Conservation (phyloP, 2,797 vertebrate genomes). For the Bryconaethiops microstoma region DNA sequence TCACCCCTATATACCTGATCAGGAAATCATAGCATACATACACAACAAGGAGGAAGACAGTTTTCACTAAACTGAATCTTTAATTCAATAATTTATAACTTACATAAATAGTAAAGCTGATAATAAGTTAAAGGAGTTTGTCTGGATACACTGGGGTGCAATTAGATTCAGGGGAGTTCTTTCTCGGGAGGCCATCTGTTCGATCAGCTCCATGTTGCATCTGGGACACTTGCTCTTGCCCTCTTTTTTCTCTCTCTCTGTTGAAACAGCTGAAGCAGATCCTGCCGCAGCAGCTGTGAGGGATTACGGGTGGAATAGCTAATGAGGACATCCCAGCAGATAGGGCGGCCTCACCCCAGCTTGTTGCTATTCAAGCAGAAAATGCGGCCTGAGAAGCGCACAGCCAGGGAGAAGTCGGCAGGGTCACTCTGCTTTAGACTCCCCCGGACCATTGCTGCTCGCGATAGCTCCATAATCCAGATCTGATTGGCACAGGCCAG, state of each 20-base stretch:
- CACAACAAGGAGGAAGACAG: conserved; percentile 5
- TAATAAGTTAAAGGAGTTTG: conserved; percentile 58
- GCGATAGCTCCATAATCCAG: conserved; percentile 24
- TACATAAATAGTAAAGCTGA: conserved; percentile 56
- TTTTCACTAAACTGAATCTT: conserved; percentile 22
- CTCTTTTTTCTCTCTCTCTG: conserved; percentile 20
- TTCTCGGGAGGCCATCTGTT: conserved; percentile 74
- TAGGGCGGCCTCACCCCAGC: conserved; percentile 55
- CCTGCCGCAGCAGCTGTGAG: conserved; percentile 72
- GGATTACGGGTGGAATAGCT: conserved; percentile 72
- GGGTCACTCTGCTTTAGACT: conserved; percentile 12
- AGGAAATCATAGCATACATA: not conserved
- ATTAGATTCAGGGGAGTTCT: conserved; percentile 28
- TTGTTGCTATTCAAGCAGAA: conserved; percentile 43
- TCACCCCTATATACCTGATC: not conserved
- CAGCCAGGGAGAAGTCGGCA: conserved; percentile 13
- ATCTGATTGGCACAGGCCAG: not conserved
- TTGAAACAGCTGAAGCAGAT: conserved; percentile 75
- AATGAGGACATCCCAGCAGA: conserved; percentile 60
- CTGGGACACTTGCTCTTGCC: conserved; percentile 38
- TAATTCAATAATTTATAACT: conserved; percentile 42
- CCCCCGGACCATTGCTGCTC: conserved; percentile 34
- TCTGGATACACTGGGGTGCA: conserved; percentile 28
- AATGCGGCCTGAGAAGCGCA: conserved; percentile 24
- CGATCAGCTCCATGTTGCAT: conserved; percentile 39